Evolutionary conservation across 2,797 vertebrate genomes (phyloP).

Genomic region (Sylvilagus floridanus): DNA sequence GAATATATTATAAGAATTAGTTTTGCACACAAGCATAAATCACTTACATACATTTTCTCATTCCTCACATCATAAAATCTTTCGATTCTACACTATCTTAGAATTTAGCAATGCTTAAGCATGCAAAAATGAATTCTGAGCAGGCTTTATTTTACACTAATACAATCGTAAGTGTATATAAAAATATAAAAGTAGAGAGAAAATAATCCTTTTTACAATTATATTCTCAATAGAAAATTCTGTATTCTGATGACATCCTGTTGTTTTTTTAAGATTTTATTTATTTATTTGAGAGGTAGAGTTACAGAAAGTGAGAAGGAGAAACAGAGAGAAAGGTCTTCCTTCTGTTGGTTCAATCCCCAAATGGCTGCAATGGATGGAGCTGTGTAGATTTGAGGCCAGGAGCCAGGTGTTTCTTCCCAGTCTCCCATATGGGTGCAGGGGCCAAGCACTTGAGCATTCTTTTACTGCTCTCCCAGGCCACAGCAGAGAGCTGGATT

Average conservation of each 20-base stretch:
- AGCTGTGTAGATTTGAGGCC: too few species aligned
- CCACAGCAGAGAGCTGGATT: too few species aligned
- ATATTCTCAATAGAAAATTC: background rate
- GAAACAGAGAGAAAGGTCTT: too few species aligned
- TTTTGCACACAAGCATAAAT: background rate
- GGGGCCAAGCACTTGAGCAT: too few species aligned
- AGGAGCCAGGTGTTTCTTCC: too few species aligned
- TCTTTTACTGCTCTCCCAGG: too few species aligned
- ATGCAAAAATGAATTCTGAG: conserved; percentile 16
- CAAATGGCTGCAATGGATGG: too few species aligned
- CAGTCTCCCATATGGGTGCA: too few species aligned
- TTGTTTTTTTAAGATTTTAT: too few species aligned
- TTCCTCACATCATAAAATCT: background rate
- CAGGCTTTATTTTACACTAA: conserved; percentile 11
- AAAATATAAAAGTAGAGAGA: background rate
- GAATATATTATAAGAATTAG: background rate
- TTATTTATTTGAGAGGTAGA: too few species aligned
- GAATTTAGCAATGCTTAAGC: background rate
- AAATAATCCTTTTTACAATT: conserved; percentile 8
- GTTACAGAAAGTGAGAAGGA: too few species aligned
- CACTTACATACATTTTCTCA: background rate
- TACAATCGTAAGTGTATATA: background rate
- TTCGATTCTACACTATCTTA: background rate
- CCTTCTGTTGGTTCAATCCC: too few species aligned
- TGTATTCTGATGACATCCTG: background rate